Percentiles rank a stretch among this genome's conserved stretches.
phyloP scores from a whole-genome alignment of 1,140 invertebrate genomes.

The Plectrocnemia conspersa region DNA sequence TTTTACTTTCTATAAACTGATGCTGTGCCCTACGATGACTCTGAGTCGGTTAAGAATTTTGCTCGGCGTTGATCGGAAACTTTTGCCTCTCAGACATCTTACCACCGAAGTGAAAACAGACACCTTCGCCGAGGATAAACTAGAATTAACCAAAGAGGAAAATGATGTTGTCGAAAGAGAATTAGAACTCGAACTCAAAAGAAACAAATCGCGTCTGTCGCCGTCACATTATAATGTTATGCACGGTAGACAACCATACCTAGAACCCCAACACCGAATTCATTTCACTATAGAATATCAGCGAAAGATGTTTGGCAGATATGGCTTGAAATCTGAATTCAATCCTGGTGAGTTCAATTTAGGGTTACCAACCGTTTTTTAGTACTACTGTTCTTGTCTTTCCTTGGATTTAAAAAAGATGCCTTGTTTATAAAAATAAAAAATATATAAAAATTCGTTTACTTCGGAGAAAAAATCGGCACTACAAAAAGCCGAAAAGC shows the following conservation, averaged over 20 bases:
- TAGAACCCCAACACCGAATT: conserved; percentile 42
- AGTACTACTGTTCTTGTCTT: too few relatives aligned
- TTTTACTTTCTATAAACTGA: too few relatives aligned
- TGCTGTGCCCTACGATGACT: too few relatives aligned
- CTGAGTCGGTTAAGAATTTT: too few relatives aligned
- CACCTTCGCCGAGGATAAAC: not conserved
- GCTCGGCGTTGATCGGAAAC: too few relatives aligned
- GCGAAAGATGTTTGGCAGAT: conserved; percentile 54
- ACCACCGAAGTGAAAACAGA: conserved; percentile 13
- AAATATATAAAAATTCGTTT: too few relatives aligned
- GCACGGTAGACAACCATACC: conserved; percentile 49
- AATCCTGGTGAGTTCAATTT: conserved; percentile 43
- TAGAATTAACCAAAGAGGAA: conserved; percentile 35
- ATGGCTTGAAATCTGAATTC: conserved; percentile 51
- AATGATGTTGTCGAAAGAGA: conserved; percentile 38
- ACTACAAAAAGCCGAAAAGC: too few relatives aligned
- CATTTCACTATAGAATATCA: conserved; percentile 59
- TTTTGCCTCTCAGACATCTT: conserved; percentile 4
- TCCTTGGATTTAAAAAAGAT: too few relatives aligned
- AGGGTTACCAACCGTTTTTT: too few relatives aligned
- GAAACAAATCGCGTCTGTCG: conserved; percentile 58
- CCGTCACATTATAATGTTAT: conserved; percentile 54
- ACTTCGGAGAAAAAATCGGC: too few relatives aligned
- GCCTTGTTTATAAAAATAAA: too few relatives aligned
- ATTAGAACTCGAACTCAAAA: conserved; percentile 43